These are phyloP conservation scores for Centropristis striata DNA, from an alignment of 2,113 vertebrate species.

Conservation along the genomic window DNA sequence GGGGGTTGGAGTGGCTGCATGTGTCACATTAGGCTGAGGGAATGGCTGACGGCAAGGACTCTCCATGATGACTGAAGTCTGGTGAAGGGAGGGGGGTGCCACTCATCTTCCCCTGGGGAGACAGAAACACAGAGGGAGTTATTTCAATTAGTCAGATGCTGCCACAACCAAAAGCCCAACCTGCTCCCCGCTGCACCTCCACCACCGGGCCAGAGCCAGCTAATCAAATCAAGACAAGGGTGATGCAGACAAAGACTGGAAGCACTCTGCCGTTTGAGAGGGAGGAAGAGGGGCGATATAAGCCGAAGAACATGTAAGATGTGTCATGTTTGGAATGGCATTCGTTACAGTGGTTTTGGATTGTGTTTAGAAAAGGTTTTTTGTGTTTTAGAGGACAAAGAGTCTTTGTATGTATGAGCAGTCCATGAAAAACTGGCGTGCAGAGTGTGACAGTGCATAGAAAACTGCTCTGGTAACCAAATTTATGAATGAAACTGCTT, in stretches of 20 bases:
- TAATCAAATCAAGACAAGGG: conserved; percentile 75
- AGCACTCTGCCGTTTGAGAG: conserved; percentile 38
- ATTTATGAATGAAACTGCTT: not conserved
- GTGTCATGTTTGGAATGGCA: conserved; percentile 20
- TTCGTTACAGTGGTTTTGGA: conserved; percentile 19
- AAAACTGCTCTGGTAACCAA: not conserved
- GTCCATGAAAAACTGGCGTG: not conserved
- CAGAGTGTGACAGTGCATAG: not conserved
- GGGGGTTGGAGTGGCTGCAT: conserved; percentile 5
- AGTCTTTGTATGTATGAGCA: not conserved
- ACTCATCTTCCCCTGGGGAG: conserved; percentile 63
- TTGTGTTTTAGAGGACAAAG: not conserved
- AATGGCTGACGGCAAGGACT: conserved; percentile 57
- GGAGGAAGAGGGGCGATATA: not conserved
- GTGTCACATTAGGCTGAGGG: conserved; percentile 33
- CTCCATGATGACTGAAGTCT: conserved; percentile 26
- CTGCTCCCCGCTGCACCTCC: conserved; percentile 56
- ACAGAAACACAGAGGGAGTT: conserved; percentile 63
- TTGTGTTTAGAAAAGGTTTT: not conserved
- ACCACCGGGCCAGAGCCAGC: conserved; percentile 41
- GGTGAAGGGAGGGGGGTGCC: conserved; percentile 12
- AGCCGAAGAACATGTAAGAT: conserved; percentile 13
- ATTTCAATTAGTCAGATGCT: conserved; percentile 78
- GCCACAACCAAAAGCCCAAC: conserved; percentile 60
- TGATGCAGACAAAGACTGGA: conserved; percentile 52